phyloP scores from a whole-genome alignment of 53 echinoderm and acorn worm genomes.

The Hippasteria phrygiana region DNA sequence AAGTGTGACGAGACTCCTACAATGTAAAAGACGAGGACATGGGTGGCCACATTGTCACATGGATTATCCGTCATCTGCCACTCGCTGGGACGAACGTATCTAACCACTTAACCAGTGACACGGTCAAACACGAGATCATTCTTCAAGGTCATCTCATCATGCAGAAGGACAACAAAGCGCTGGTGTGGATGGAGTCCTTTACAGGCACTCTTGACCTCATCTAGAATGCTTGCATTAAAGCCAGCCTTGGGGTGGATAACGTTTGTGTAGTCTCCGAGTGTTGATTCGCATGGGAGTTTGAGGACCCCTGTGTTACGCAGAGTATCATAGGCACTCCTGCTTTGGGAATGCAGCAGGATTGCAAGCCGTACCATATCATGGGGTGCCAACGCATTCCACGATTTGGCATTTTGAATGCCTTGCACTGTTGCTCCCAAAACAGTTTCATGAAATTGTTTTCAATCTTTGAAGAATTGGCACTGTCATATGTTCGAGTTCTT shows the following conservation, averaged over 20 bases:
- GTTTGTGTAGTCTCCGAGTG: background rate
- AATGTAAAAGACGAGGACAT: background rate
- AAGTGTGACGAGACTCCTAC: slow-evolving; percentile 1
- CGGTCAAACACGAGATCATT: slow-evolving; percentile 10
- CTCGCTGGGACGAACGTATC: slow-evolving; percentile 10
- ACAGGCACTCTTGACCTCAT: slow-evolving; percentile 4
- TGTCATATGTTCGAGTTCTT: background rate
- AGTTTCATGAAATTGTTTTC: background rate
- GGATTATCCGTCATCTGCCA: background rate
- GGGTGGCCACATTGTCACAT: slow-evolving; percentile 10
- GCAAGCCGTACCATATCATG: slow-evolving; percentile 27
- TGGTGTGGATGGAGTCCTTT: background rate
- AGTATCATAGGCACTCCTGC: background rate
- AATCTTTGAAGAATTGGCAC: background rate
- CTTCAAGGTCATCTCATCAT: slow-evolving; percentile 10
- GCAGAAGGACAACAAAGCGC: slow-evolving; percentile 13
- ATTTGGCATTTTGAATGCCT: slow-evolving; percentile 27
- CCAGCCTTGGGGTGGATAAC: background rate
- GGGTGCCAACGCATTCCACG: slow-evolving; percentile 20
- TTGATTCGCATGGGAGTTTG: background rate
- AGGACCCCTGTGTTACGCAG: background rate
- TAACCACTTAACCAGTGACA: background rate
- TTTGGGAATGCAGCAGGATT: slow-evolving; percentile 8
- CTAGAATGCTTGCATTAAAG: background rate
- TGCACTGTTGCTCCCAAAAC: slow-evolving; percentile 17